These are phyloP conservation scores for Apaloderma vittatum DNA, from an alignment of 2,113 vertebrate genomes.

Conservation along the genomic window DNA sequence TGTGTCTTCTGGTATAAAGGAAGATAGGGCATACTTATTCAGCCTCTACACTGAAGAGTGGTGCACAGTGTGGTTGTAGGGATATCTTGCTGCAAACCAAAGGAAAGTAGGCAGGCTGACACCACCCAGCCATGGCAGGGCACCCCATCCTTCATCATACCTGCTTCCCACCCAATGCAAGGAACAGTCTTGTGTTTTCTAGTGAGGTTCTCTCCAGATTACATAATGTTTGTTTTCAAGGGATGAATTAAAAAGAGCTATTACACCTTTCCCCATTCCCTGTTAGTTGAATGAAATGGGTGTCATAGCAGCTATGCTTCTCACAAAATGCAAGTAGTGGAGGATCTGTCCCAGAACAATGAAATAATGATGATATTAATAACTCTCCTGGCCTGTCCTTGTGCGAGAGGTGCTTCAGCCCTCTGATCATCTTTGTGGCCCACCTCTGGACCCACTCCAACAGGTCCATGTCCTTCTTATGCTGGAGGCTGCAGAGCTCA, in stretches of 20 bases:
- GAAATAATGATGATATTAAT: not conserved
- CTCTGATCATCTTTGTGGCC: too few relatives aligned
- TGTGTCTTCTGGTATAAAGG: not conserved
- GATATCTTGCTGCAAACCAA: not conserved
- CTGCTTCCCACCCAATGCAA: not conserved
- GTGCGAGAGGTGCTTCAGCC: too few relatives aligned
- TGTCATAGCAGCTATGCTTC: not conserved
- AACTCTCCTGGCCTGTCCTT: not conserved
- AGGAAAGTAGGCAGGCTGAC: not conserved
- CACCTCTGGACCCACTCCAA: too few relatives aligned
- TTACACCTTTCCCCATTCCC: not conserved
- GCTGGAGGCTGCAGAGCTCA: too few relatives aligned
- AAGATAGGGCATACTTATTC: not conserved
- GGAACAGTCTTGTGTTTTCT: not conserved
- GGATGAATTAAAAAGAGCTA: not conserved
- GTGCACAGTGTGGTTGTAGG: not conserved
- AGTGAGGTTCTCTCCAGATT: not conserved
- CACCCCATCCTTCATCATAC: not conserved
- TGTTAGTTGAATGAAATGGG: not conserved
- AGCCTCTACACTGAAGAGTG: not conserved
- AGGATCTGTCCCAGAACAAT: not conserved
- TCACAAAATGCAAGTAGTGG: not conserved
- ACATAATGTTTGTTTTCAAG: not conserved
- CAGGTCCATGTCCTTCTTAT: too few relatives aligned
- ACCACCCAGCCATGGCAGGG: not conserved